Percentiles rank a stretch among this genome's conserved stretches.
Evolutionary conservation across 1,140 invertebrate species (phyloP).

Genomic region (Leptinotarsa undecemlineata): DNA sequence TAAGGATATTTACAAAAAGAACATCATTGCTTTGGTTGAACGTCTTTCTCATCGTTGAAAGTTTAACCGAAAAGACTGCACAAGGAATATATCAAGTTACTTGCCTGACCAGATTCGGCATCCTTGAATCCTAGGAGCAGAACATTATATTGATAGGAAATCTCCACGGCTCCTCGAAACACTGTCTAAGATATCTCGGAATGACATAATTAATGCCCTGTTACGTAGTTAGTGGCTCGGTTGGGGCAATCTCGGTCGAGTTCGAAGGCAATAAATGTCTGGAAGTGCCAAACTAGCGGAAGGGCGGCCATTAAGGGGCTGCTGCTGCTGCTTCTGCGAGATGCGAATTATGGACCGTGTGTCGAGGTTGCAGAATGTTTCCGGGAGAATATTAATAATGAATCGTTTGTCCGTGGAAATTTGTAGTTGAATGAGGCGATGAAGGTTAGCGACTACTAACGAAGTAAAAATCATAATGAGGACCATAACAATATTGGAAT

Average conservation of each 20-base stretch:
- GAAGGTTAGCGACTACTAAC: too few species aligned
- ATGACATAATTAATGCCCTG: constrained; percentile 25
- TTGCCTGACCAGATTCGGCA: background rate
- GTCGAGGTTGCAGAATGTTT: background rate
- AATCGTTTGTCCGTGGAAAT: background rate
- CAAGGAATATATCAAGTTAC: background rate
- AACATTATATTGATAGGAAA: constrained; percentile 21
- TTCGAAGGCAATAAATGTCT: constrained; percentile 26
- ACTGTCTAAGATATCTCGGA: constrained; percentile 10
- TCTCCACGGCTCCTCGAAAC: constrained; percentile 2
- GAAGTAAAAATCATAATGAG: too few species aligned
- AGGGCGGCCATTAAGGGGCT: constrained; percentile 15
- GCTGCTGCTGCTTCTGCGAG: constrained; percentile 7
- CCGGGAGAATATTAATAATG: background rate
- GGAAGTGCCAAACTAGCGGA: constrained; percentile 20
- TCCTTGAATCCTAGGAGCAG: background rate
- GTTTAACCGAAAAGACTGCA: too few species aligned
- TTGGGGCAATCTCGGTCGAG: constrained; percentile 20
- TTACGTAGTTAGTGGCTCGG: constrained; percentile 24
- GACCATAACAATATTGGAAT: too few species aligned
- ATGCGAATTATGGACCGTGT: constrained; percentile 2
- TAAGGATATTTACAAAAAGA: background rate
- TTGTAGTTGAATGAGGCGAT: background rate
- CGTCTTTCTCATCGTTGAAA: too few species aligned
- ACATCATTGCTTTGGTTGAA: too few species aligned